Percentiles rank a stretch among this genome's conserved stretches.
Evolutionary conservation across 2,888 invertebrate species (phyloP).

Genomic region (Stenolophus ochropezus): DNA sequence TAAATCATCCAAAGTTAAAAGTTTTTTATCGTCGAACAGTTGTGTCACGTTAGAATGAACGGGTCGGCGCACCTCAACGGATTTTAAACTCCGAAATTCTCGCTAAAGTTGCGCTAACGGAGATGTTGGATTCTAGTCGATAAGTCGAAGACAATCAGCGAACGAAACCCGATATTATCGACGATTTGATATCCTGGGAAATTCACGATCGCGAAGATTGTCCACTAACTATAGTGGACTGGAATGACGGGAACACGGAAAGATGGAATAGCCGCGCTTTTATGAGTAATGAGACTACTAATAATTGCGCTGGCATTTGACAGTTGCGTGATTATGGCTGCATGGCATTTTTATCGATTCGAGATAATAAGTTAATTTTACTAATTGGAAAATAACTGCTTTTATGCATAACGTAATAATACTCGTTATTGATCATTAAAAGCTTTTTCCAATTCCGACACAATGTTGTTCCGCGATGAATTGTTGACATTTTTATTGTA

Average conservation of each 20-base stretch:
- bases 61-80: slow-evolving; percentile 9
- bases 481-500: neutral
- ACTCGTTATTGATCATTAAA: slow-evolving; percentile 1
- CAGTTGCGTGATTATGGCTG: slow-evolving; percentile 17
- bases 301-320: slow-evolving; percentile 18
- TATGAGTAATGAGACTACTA: slow-evolving; percentile 10
- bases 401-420: neutral
- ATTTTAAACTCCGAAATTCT: slow-evolving; percentile 43
- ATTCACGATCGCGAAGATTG: slow-evolving; percentile 41
- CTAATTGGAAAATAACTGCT: slow-evolving; percentile 18
- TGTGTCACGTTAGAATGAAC: slow-evolving; percentile 51
- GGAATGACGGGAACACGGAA: slow-evolving; percentile 15
- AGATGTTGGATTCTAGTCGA: slow-evolving; percentile 9
- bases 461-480: neutral
- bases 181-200: slow-evolving; percentile 46
- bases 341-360: slow-evolving; percentile 8
- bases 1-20: slow-evolving; percentile 65
- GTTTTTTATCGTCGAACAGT: slow-evolving; percentile 51
- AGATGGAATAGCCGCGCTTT: neutral
- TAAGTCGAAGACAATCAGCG: slow-evolving; percentile 38
- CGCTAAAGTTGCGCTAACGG: slow-evolving; percentile 1
- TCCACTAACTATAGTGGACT: slow-evolving; percentile 43
- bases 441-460: neutral
- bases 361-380: slow-evolving; percentile 12
- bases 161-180: slow-evolving; percentile 20